phyloP scores from a whole-genome alignment of 2,113 vertebrate genomes.

The Steatornis caripensis region DNA sequence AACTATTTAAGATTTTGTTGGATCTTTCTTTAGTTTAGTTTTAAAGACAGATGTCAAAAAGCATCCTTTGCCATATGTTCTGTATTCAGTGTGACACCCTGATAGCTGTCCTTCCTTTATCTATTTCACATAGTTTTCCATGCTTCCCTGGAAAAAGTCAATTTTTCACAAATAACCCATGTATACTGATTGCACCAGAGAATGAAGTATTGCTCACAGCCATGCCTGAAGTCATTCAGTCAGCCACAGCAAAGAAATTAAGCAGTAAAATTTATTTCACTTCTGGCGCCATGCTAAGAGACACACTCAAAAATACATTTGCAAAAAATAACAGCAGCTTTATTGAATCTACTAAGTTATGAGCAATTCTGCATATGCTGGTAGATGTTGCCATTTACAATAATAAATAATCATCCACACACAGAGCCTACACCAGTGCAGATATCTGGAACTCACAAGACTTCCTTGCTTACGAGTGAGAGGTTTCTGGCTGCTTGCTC shows the following conservation, averaged over 20 bases:
- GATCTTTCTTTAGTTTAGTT: background rate
- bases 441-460: background rate
- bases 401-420: background rate
- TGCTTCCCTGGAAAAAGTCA: background rate
- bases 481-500: background rate
- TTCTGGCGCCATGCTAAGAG: background rate
- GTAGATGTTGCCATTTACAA: background rate
- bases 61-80: background rate
- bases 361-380: background rate
- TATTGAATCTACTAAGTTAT: background rate
- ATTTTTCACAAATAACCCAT: background rate
- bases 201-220: slow-evolving; percentile 7
- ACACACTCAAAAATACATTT: background rate
- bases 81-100: background rate
- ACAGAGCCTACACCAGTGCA: background rate
- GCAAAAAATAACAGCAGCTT: slow-evolving; percentile 22
- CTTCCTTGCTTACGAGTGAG: background rate
- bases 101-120: background rate
- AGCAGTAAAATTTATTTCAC: slow-evolving; percentile 38
- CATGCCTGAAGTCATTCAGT: slow-evolving; percentile 33
- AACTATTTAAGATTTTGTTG: background rate
- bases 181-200: background rate
- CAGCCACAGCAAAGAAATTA: slow-evolving; percentile 35
- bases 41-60: background rate
- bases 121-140: background rate